Evolutionary conservation across 2,113 vertebrate genomes (phyloP).

Genomic region (Papio anubis): DNA sequence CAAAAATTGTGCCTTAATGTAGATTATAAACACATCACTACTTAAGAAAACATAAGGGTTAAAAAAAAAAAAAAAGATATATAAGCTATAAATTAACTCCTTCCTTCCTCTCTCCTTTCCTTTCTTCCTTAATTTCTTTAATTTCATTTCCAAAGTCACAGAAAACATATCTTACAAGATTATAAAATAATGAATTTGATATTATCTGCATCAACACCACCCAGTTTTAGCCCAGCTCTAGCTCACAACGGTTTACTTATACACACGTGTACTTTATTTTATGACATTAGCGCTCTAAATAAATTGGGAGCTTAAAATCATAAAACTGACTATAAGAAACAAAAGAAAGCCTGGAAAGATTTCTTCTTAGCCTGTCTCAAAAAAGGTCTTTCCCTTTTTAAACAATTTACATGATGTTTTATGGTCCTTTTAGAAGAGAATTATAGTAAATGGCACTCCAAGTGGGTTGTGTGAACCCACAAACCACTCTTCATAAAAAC

Average conservation of each 20-base stretch:
- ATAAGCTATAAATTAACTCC: not conserved
- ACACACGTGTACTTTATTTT: not conserved
- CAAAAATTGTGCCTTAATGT: not conserved
- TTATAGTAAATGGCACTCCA: constrained; percentile 66
- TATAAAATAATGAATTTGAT: not conserved
- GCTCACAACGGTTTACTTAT: not conserved
- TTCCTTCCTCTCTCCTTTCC: not conserved
- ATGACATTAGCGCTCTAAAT: not conserved
- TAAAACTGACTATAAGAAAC: not conserved
- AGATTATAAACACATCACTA: not conserved
- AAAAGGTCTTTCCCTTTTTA: constrained; percentile 70
- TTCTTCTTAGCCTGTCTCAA: constrained; percentile 57
- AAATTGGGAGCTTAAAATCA: constrained; percentile 50
- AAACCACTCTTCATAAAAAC: constrained; percentile 77
- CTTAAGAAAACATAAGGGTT: not conserved
- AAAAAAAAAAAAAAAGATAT: not conserved
- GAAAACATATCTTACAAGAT: not conserved
- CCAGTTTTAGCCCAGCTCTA: not conserved
- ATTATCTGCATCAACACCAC: not conserved
- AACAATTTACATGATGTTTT: constrained; percentile 72
- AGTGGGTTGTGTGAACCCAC: constrained; percentile 71
- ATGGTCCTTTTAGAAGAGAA: constrained; percentile 74
- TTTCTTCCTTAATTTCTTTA: not conserved
- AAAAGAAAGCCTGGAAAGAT: constrained; percentile 48
- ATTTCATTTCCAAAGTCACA: constrained; percentile 40